Percentiles rank a stretch among this genome's conserved stretches.
These are phyloP conservation scores for Aleiodes leptofemur DNA, from an alignment of 2,888 invertebrate genomes.

Conservation along the genomic window DNA sequence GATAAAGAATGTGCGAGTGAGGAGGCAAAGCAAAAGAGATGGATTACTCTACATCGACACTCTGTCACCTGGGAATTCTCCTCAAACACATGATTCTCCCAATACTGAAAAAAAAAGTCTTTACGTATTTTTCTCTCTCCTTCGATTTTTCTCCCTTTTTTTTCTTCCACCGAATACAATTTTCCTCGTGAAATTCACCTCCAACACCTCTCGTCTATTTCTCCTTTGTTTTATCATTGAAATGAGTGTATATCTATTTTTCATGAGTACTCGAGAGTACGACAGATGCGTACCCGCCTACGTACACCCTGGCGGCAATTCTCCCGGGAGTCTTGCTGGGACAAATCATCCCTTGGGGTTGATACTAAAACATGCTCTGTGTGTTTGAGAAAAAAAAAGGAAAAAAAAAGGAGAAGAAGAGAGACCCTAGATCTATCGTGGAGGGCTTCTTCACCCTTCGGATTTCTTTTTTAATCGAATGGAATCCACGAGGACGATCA, in stretches of 20 bases:
- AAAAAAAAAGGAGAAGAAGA: too few species aligned
- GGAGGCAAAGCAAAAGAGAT: slow-evolving; percentile 1
- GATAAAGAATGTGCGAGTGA: slow-evolving; percentile 6
- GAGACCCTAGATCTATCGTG: slow-evolving; percentile 28
- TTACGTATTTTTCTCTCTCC: not conserved
- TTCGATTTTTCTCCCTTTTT: not conserved
- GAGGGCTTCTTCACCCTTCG: slow-evolving; percentile 17
- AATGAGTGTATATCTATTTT: slow-evolving; percentile 15
- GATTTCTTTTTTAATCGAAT: slow-evolving; percentile 8
- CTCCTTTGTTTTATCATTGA: not conserved
- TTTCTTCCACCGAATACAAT: not conserved
- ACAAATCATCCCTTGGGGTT: slow-evolving; percentile 71
- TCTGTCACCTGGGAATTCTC: slow-evolving; percentile 14
- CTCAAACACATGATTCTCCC: slow-evolving; percentile 4
- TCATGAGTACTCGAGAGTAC: slow-evolving; percentile 36
- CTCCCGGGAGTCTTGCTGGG: slow-evolving; percentile 69
- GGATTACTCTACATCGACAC: slow-evolving; percentile 28
- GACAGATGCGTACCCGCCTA: slow-evolving; percentile 58
- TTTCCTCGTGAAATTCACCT: too few species aligned
- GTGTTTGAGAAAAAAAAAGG: slow-evolving; percentile 17
- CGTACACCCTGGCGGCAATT: slow-evolving; percentile 59
- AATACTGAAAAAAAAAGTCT: not conserved
- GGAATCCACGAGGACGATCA: slow-evolving; percentile 16
- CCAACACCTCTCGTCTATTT: not conserved
- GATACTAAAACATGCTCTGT: slow-evolving; percentile 26